Base-by-base conservation (phyloP, 2,113 vertebrate genomes). In the Sorex araneus region DNA sequence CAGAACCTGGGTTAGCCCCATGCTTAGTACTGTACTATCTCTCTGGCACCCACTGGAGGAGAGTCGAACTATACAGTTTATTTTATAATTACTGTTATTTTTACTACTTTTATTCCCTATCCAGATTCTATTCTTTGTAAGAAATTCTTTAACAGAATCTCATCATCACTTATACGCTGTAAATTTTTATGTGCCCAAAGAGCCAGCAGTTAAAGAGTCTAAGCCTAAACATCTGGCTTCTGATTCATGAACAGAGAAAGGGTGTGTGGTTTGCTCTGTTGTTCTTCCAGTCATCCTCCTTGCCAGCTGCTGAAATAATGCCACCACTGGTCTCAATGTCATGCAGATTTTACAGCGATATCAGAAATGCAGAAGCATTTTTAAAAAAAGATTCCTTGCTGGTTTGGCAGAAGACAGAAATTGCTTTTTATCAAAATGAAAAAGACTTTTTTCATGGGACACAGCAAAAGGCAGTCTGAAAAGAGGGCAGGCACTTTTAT, bases 361-460 rank as follows among this genome's bases (percentile, higher is more conserved):
- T 32, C 80, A 87, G 54, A 54, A 92, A 89, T 45, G 63, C 69
- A 66, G 66, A 92, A 78, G 25, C 10, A 13, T 36, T 71, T 78
- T 54, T 89, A 36, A 77, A 32, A 36, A 77, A 32, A 90, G 45
- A 75, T 11, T 57, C n/a, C 86, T 70, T 77, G 43, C 45, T 92
- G 80, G 54, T 67, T 67, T 79, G 83, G 86, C 63, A 95, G 63
- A 81, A 89, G 57, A 86, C 23, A 60, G 66, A 93, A 85, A 89
- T 40, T 79, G 89, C 71, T 91, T 83, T 92, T 91, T 50, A 71
- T 84, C 47, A 40, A 76, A 95, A 91, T 45, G 28, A 75, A 76
- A 90, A 88, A 70, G 10, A 45, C 0, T 70, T 73, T 89, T 79
- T 89, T 87, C 78, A 74, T 27, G 28, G 30, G n/a, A 79, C 84